phyloP scores from a whole-genome alignment of 2,888 invertebrate genomes.

The Drosophila ustulata region DNA sequence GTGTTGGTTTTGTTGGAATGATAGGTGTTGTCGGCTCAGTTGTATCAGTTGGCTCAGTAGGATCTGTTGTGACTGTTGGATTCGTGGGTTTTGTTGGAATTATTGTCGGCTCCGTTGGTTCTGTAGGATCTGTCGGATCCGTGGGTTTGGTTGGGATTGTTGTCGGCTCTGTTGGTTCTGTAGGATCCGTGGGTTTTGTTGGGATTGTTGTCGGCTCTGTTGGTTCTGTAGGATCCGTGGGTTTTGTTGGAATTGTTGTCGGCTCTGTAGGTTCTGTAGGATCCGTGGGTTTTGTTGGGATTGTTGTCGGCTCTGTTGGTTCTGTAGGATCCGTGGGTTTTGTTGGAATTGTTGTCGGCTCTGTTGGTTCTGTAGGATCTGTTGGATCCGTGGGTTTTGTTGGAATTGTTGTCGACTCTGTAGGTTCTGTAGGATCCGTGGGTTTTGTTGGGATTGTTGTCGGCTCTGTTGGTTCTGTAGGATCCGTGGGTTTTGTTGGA shows the following conservation, averaged over 20 bases:
- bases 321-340: neutral
- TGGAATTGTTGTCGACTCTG: neutral
- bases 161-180: neutral
- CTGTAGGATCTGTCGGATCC: neutral
- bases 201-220: neutral
- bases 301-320: neutral
- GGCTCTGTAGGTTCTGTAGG: neutral
- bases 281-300: neutral
- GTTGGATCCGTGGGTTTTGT: neutral
- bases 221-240: neutral
- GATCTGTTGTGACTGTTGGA: neutral
- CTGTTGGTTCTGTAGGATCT: neutral
- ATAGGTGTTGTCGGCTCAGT: neutral
- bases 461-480: neutral
- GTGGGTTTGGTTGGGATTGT: neutral
- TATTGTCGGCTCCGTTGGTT: no score
- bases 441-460: neutral
- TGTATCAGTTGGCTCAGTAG: neutral
- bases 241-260: neutral
- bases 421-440: neutral
- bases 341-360: neutral
- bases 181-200: neutral
- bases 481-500: neutral
- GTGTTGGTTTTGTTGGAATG: neutral
- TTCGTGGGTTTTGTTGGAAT: neutral